Percentiles rank a stretch among this genome's conserved stretches.
Evolutionary conservation across 2,888 invertebrate genomes (phyloP).

Genomic region (Drosophila putrida): DNA sequence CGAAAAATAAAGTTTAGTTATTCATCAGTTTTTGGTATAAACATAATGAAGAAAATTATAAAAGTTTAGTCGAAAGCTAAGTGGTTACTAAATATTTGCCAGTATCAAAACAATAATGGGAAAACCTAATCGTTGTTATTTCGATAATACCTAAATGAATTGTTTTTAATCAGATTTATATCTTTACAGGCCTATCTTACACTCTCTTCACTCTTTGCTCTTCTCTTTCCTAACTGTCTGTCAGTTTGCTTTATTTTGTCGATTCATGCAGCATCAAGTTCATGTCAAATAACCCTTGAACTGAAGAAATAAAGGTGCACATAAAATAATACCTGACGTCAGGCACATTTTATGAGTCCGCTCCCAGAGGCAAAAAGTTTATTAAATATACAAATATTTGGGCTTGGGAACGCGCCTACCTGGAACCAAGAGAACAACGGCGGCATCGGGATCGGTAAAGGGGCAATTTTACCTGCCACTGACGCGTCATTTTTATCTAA

Average conservation of each 20-base stretch:
- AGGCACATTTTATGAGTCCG: no score
- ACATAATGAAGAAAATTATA: neutral
- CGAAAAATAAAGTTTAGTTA: neutral
- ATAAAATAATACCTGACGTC: no score
- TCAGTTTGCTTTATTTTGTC: no score
- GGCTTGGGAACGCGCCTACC: constrained; percentile 27
- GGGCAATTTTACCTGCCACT: constrained; percentile 24
- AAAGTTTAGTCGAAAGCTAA: constrained; percentile 7
- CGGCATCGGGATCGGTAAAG: neutral
- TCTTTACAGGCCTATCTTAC: neutral
- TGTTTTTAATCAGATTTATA: constrained; percentile 6
- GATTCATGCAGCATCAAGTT: no score
- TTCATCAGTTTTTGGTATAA: neutral
- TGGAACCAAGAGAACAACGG: constrained; percentile 5
- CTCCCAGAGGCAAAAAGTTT: no score
- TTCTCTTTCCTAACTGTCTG: no score
- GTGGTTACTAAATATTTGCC: constrained; percentile 20
- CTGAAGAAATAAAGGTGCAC: no score
- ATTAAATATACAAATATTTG: neutral
- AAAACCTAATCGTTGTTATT: neutral
- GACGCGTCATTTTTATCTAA: constrained; percentile 45
- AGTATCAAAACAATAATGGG: constrained; percentile 1
- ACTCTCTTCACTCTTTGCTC: no score
- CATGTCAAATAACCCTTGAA: no score
- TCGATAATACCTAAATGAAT: neutral